Percentiles rank a stretch among this genome's conserved stretches.
These are phyloP conservation scores for Ostrea denselamellosa DNA, from an alignment of 1,140 invertebrate species.

Conservation along the genomic window DNA sequence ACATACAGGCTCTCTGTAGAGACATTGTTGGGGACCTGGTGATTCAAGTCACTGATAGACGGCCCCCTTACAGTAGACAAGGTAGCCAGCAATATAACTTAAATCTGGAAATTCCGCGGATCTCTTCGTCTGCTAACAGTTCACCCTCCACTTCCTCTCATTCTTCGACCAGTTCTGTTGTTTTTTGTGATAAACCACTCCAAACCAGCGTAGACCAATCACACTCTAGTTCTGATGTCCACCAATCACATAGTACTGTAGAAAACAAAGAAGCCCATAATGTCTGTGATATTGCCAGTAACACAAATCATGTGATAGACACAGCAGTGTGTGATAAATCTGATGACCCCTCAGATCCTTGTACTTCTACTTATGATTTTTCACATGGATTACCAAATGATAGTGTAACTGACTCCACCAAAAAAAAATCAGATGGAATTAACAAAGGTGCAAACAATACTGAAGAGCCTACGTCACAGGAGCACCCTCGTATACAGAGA, in stretches of 20 bases:
- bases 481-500: slow-evolving; percentile 48
- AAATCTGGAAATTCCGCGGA: slow-evolving; percentile 62
- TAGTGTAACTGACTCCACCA: slow-evolving; percentile 22
- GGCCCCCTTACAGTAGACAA: slow-evolving; percentile 37
- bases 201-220: slow-evolving; percentile 21
- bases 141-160: slow-evolving; percentile 11
- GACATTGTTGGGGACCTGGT: slow-evolving; percentile 56
- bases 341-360: not conserved
- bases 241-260: not conserved
- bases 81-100: slow-evolving; percentile 66
- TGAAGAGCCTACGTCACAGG: not conserved
- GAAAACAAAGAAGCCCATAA: not conserved
- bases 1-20: slow-evolving; percentile 41
- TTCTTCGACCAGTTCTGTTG: not conserved
- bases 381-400: not conserved
- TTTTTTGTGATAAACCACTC: slow-evolving; percentile 6
- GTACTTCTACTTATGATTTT: not conserved
- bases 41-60: not conserved
- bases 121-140: slow-evolving; percentile 36
- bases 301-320: slow-evolving; percentile 11
- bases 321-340: not conserved
- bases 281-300: slow-evolving; percentile 36
- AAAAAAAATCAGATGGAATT: slow-evolving; percentile 40
- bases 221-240: not conserved
- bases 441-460: slow-evolving; percentile 44